Conservation (phyloP, 2,113 vertebrate genomes). For the Petaurus breviceps region DNA sequence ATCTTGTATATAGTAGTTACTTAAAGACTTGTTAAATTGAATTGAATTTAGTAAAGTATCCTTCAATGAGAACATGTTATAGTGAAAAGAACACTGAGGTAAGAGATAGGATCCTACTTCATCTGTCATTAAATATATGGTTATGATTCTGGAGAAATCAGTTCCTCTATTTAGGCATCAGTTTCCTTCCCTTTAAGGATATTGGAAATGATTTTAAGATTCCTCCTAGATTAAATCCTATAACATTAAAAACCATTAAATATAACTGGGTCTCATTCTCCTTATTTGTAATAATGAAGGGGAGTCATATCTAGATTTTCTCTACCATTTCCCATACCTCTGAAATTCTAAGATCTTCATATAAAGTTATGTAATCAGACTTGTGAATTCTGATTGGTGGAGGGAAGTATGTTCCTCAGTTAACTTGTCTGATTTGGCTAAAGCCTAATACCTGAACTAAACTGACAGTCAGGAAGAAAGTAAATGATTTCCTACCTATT, state of each 20-base stretch:
- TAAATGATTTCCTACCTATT: slow-evolving; percentile 52
- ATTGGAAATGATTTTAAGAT: background rate
- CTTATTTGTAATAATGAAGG: background rate
- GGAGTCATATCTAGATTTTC: background rate
- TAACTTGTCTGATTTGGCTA: slow-evolving; percentile 50
- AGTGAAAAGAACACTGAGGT: background rate
- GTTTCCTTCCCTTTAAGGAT: background rate
- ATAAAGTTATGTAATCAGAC: background rate
- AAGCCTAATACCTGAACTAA: slow-evolving; percentile 42
- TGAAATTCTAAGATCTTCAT: background rate
- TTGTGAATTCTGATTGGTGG: slow-evolving; percentile 51
- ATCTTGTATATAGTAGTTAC: background rate
- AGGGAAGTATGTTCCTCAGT: slow-evolving; percentile 52
- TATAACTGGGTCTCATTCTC: background rate
- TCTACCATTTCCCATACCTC: background rate
- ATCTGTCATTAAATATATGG: background rate
- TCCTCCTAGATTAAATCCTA: background rate
- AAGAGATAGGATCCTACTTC: background rate
- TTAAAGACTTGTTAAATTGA: background rate
- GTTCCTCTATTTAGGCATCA: background rate
- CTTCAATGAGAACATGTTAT: background rate
- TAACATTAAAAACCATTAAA: background rate
- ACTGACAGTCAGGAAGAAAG: slow-evolving; percentile 25
- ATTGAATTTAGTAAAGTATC: background rate
- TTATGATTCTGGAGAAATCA: background rate